Evolutionary conservation across 1,140 invertebrate species (phyloP).

Genomic region (Globodera rostochiensis): DNA sequence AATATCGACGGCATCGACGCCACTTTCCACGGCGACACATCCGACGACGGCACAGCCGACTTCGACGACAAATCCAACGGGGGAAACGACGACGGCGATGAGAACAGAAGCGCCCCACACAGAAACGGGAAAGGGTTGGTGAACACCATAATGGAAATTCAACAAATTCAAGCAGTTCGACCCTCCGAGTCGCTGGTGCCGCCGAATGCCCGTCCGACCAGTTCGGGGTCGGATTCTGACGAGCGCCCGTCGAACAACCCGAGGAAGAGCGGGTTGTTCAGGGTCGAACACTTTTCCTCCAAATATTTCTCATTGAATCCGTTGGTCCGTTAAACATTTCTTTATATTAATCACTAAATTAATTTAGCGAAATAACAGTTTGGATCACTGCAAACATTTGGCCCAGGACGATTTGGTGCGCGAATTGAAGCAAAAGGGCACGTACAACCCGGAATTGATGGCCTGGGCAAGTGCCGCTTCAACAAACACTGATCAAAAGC

Average conservation of each 20-base stretch:
- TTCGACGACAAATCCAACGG: not conserved
- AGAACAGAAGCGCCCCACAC: not conserved
- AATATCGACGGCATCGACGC: not conserved
- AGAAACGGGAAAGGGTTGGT: not conserved
- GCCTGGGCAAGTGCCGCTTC: slow-evolving; percentile 43
- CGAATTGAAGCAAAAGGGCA: slow-evolving; percentile 63
- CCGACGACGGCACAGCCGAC: not conserved
- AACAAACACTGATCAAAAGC: not conserved
- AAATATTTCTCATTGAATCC: slow-evolving; percentile 9
- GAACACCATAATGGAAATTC: no score
- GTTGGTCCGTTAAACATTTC: not conserved
- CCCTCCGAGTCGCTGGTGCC: not conserved
- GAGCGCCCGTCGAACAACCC: slow-evolving; percentile 1
- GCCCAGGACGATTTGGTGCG: slow-evolving; percentile 58
- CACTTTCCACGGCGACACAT: not conserved
- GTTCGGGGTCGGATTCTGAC: not conserved
- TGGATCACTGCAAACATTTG: slow-evolving; percentile 59
- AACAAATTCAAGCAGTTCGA: not conserved
- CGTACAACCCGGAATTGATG: slow-evolving; percentile 65
- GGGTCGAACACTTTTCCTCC: not conserved
- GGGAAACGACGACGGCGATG: not conserved
- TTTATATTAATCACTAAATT: not conserved
- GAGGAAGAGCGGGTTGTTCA: not conserved
- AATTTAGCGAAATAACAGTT: slow-evolving; percentile 46
- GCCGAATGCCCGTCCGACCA: not conserved